Conservation (phyloP, 2,797 vertebrate species). For the Dicrostonyx torquatus region DNA sequence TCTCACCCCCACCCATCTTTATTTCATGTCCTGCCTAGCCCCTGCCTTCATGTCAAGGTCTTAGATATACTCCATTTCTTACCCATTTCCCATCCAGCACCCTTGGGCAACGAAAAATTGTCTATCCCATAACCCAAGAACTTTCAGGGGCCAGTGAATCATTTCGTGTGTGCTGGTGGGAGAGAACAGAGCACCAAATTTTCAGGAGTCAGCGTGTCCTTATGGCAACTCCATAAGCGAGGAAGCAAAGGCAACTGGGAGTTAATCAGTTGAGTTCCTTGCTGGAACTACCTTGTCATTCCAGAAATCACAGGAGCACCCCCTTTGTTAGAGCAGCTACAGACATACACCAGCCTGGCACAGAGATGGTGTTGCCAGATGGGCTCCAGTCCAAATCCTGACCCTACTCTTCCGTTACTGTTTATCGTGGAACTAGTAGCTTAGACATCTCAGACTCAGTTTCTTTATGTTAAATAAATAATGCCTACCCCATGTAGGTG, state of each 20-base stretch:
- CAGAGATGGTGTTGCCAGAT: neutral
- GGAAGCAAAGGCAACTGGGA: constrained; percentile 3
- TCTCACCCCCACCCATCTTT: neutral
- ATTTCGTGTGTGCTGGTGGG: constrained; percentile 4
- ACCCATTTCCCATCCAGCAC: neutral
- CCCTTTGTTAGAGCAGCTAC: neutral
- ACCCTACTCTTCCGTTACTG: neutral
- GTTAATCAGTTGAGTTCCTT: neutral
- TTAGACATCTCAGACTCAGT: neutral
- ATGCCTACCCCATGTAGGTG: no score
- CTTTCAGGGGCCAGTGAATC: neutral
- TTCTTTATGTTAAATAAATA: constrained; percentile 20
- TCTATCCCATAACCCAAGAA: neutral
- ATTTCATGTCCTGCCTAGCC: neutral
- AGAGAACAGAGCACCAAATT: neutral
- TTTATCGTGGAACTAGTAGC: neutral
- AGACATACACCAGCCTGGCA: neutral
- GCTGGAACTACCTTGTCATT: neutral
- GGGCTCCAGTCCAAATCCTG: neutral
- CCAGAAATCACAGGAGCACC: constrained; percentile 8
- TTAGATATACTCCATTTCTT: neutral
- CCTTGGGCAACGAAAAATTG: neutral
- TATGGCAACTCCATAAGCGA: neutral
- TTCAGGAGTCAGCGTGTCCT: neutral
- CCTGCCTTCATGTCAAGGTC: constrained; percentile 15